phyloP scores from a whole-genome alignment of 1,140 invertebrate genomes.

The Spodoptera frugiperda region DNA sequence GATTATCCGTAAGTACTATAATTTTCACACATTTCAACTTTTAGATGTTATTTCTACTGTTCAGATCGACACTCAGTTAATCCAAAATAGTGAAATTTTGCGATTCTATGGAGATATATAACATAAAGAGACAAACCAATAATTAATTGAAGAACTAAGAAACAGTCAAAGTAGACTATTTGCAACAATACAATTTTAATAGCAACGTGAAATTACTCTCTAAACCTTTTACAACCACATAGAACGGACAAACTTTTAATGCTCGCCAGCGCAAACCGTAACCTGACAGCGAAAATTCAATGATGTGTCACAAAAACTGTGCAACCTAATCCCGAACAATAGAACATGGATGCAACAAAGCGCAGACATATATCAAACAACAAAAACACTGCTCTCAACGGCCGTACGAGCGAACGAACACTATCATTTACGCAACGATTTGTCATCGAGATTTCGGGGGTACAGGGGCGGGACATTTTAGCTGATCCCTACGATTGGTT shows the following conservation, averaged over 20 bases:
- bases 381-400: conserved; percentile 78
- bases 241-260: neutral
- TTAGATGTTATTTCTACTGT: too few relatives aligned
- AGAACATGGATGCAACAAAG: conserved; percentile 62
- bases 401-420: conserved; percentile 71
- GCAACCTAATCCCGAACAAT: conserved; percentile 65
- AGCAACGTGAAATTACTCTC: too few relatives aligned
- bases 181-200: too few relatives aligned
- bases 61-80: too few relatives aligned
- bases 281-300: conserved; percentile 40
- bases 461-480: conserved; percentile 60
- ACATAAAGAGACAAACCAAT: too few relatives aligned
- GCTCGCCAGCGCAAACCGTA: conserved; percentile 7
- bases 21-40: neutral
- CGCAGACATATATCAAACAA: conserved; percentile 81
- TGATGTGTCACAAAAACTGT: conserved; percentile 65
- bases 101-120: too few relatives aligned
- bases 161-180: too few relatives aligned
- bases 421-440: conserved; percentile 83
- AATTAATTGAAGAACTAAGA: too few relatives aligned
- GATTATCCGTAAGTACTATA: neutral
- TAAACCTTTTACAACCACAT: neutral
- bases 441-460: conserved; percentile 79
- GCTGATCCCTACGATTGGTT: conserved; percentile 54
- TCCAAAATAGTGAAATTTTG: too few relatives aligned